Conservation (phyloP, 2,888 invertebrate genomes). For the Ormyrus thymus region DNA sequence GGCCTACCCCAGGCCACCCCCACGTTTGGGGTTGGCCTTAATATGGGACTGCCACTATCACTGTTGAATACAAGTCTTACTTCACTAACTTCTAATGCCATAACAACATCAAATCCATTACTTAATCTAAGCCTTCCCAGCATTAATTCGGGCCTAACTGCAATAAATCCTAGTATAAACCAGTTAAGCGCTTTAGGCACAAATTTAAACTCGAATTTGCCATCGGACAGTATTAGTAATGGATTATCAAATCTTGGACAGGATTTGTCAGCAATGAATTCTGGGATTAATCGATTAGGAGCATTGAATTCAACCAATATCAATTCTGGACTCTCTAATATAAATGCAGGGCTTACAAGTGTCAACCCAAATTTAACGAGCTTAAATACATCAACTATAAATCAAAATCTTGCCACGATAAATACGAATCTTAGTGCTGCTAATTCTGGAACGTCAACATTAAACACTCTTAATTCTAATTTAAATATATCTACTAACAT, state of each 20-base stretch:
- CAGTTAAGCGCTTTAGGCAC: slow-evolving; percentile 71
- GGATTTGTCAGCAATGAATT: slow-evolving; percentile 70
- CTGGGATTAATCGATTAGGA: slow-evolving; percentile 69
- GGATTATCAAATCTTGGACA: slow-evolving; percentile 70
- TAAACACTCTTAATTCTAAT: slow-evolving; percentile 66
- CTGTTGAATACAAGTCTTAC: slow-evolving; percentile 72
- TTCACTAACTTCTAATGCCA: slow-evolving; percentile 73
- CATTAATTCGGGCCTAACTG: slow-evolving; percentile 71
- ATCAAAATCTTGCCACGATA: slow-evolving; percentile 69
- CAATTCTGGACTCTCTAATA: slow-evolving; percentile 68
- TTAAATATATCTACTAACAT: slow-evolving; percentile 65
- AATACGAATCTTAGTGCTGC: slow-evolving; percentile 66
- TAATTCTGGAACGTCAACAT: slow-evolving; percentile 65
- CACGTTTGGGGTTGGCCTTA: slow-evolving; percentile 75
- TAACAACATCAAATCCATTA: slow-evolving; percentile 74
- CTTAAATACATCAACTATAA: slow-evolving; percentile 66
- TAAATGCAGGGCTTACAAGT: slow-evolving; percentile 67
- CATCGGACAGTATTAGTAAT: slow-evolving; percentile 72
- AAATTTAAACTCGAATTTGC: slow-evolving; percentile 69
- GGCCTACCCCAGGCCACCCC: slow-evolving; percentile 75
- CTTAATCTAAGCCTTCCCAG: slow-evolving; percentile 72
- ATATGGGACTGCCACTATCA: slow-evolving; percentile 74
- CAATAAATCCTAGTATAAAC: slow-evolving; percentile 72
- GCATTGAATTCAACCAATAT: slow-evolving; percentile 69
- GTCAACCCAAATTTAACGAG: slow-evolving; percentile 68